These are phyloP conservation scores for Montifringilla adamsi DNA, from an alignment of 2,113 vertebrate species.

Conservation along the genomic window DNA sequence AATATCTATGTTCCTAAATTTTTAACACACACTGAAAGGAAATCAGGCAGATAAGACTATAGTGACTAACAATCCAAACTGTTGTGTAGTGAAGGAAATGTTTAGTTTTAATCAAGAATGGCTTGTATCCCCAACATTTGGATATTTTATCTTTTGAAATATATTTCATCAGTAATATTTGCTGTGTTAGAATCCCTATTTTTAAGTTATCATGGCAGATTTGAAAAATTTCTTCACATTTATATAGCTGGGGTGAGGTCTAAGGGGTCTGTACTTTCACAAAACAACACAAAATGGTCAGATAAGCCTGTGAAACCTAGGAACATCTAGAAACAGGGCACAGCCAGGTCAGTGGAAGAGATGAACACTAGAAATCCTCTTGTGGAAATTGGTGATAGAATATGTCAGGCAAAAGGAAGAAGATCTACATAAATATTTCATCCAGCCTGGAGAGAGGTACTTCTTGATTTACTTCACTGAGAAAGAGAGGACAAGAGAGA, in stretches of 20 bases:
- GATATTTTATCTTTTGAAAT: neutral
- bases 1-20: neutral
- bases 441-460: neutral
- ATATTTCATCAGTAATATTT: neutral
- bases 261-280: neutral
- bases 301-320: neutral
- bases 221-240: neutral
- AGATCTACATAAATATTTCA: neutral
- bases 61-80: neutral
- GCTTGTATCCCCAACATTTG: neutral
- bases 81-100: neutral
- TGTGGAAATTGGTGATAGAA: neutral
- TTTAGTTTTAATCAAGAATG: neutral
- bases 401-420: neutral
- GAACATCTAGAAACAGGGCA: neutral
- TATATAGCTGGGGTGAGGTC: neutral
- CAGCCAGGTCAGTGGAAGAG: neutral
- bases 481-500: neutral
- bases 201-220: neutral
- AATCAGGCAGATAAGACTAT: neutral
- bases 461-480: neutral
- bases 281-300: neutral
- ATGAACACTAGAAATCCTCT: neutral
- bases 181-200: neutral
- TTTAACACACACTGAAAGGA: neutral